Conservation (phyloP, 2,888 invertebrate genomes). For the Stenotaenia linearis region DNA sequence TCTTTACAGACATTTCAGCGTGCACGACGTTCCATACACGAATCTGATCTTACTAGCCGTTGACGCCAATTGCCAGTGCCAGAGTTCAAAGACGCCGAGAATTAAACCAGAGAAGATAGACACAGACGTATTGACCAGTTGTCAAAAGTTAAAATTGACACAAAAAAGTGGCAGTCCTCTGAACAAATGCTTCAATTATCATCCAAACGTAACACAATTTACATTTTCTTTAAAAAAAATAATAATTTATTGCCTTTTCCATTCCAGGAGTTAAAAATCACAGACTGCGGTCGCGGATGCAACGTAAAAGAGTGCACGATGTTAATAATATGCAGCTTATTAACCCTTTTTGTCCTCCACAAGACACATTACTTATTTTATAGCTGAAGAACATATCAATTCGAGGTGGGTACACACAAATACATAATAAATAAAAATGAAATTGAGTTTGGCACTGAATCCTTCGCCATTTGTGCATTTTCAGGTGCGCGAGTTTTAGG, state of each 20-base stretch:
- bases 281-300: neutral
- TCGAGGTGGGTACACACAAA: neutral
- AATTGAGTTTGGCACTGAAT: no score
- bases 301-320: neutral
- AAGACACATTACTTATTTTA: neutral
- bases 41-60: constrained; percentile 82
- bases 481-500: neutral
- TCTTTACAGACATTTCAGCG: constrained; percentile 71
- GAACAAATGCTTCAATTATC: constrained; percentile 21
- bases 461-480: neutral
- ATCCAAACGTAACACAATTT: constrained; percentile 9
- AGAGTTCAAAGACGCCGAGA: neutral
- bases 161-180: neutral
- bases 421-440: no score
- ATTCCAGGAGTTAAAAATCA: neutral
- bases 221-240: no score
- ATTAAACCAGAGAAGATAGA: neutral
- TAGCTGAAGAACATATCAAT: neutral
- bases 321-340: neutral
- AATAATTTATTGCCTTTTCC: neutral
- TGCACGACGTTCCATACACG: constrained; percentile 83
- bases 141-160: constrained; percentile 10
- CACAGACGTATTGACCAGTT: neutral
- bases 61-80: constrained; percentile 50
- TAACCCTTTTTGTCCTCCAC: neutral